These are phyloP conservation scores for Percopsis omiscomaycus DNA, from an alignment of 2,797 vertebrate species.

Conservation along the genomic window DNA sequence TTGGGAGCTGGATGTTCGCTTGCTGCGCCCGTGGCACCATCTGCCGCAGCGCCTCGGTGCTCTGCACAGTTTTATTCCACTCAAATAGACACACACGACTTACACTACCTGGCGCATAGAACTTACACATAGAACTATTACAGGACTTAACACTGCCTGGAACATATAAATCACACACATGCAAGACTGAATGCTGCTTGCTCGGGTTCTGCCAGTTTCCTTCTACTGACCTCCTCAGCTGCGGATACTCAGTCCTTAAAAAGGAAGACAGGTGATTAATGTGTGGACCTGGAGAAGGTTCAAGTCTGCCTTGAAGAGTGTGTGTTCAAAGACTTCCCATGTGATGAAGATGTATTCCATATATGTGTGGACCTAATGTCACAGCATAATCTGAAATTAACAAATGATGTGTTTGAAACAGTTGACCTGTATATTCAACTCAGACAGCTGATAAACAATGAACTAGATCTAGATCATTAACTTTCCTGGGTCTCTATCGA, in stretches of 20 bases:
- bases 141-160: background rate
- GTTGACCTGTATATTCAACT: background rate
- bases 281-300: slow-evolving; percentile 7
- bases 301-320: slow-evolving; percentile 25
- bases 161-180: too few relatives aligned
- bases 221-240: background rate
- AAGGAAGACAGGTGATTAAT: too few relatives aligned
- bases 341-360: slow-evolving; percentile 27
- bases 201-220: too few relatives aligned
- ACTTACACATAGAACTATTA: too few relatives aligned
- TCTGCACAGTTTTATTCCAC: too few relatives aligned
- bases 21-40: too few relatives aligned
- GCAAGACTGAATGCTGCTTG: too few relatives aligned
- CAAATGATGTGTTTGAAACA: slow-evolving; percentile 17
- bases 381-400: slow-evolving; percentile 27
- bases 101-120: too few relatives aligned
- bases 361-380: slow-evolving; percentile 24
- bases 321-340: slow-evolving; percentile 26
- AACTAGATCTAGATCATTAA: background rate
- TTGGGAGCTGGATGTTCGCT: too few relatives aligned
- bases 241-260: background rate
- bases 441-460: slow-evolving; percentile 2
- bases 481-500: too few relatives aligned
- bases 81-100: too few relatives aligned
- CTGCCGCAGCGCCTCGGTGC: too few relatives aligned